Conservation (phyloP, 2,888 invertebrate genomes). For the Sepiola atlantica region DNA sequence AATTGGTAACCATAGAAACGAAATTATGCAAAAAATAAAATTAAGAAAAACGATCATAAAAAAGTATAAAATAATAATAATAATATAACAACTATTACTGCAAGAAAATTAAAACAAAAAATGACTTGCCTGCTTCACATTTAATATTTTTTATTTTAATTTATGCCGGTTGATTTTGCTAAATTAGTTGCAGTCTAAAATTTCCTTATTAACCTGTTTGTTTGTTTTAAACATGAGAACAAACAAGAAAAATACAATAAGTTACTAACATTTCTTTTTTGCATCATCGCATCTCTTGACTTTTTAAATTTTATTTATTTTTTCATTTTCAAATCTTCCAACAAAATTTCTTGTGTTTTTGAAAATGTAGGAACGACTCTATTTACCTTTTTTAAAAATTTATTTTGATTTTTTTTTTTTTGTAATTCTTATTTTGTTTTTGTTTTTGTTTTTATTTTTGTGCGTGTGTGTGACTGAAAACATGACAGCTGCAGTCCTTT, state of each 20-base stretch:
- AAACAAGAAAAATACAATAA: neutral
- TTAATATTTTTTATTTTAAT: neutral
- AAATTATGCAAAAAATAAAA: neutral
- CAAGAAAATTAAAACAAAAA: neutral
- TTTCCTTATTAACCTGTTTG: constrained; percentile 32
- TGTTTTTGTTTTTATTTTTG: neutral
- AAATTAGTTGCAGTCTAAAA: constrained; percentile 22
- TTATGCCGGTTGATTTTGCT: constrained; percentile 9
- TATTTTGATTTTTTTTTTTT: neutral
- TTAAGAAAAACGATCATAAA: neutral
- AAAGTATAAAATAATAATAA: neutral
- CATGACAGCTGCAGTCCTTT: too few relatives aligned
- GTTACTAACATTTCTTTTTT: neutral
- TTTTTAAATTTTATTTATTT: neutral
- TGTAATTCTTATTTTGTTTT: neutral
- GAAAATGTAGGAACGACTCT: neutral
- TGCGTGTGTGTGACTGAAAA: too few relatives aligned
- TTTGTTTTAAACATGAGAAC: constrained; percentile 15
- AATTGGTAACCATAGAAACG: constrained; percentile 32
- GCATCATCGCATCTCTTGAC: neutral
- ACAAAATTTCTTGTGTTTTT: neutral
- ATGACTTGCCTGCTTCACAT: neutral
- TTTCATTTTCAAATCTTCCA: neutral
- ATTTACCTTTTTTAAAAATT: too few relatives aligned
- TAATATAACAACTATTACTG: neutral